Percentiles rank a stretch among this genome's conserved stretches.
Evolutionary conservation across 2,113 vertebrate genomes (phyloP).

Genomic region (Prietella phreatophila): DNA sequence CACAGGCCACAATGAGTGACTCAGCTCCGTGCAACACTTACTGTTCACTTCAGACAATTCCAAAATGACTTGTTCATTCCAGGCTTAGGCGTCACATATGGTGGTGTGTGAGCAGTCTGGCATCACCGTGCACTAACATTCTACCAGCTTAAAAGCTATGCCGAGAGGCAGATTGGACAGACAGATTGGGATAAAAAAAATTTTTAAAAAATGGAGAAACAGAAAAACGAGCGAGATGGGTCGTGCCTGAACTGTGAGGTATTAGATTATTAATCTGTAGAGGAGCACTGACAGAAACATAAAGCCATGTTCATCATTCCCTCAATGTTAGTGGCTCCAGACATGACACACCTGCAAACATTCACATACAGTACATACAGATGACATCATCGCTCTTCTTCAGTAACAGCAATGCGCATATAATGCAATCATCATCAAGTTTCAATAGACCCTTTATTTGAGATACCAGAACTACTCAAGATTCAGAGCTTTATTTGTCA

Average conservation of each 20-base stretch:
- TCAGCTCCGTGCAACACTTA: constrained; percentile 52
- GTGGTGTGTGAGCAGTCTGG: constrained; percentile 20
- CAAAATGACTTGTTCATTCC: constrained; percentile 16
- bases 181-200: constrained; percentile 53
- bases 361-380: constrained; percentile 9
- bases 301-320: constrained; percentile 41
- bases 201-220: not conserved
- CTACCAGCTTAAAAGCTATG: not conserved
- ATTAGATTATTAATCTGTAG: constrained; percentile 59
- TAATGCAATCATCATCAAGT: not conserved
- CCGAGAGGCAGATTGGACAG: constrained; percentile 10
- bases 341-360: constrained; percentile 32
- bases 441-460: not conserved
- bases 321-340: not conserved
- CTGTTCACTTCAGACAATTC: constrained; percentile 31
- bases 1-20: constrained; percentile 53
- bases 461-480: not conserved
- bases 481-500: not conserved
- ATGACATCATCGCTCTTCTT: constrained; percentile 8
- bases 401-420: not conserved
- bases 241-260: constrained; percentile 55
- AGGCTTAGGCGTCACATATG: constrained; percentile 18
- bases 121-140: not conserved
- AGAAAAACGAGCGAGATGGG: constrained; percentile 49
- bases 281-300: constrained; percentile 52